Conservation (phyloP, 1,140 invertebrate genomes). For the Nephotettix cincticeps region DNA sequence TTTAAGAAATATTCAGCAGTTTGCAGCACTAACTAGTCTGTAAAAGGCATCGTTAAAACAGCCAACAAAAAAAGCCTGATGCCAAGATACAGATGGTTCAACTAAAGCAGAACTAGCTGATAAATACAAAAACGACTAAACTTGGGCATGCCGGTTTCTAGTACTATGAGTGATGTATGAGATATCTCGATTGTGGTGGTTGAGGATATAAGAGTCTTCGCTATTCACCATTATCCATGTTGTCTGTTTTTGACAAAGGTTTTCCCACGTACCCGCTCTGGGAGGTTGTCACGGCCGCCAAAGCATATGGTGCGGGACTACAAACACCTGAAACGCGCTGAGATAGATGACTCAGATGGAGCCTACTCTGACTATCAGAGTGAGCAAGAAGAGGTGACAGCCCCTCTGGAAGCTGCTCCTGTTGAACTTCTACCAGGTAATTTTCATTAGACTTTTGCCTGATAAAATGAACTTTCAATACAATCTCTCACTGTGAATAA, state of each 20-base stretch:
- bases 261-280: constrained; percentile 39
- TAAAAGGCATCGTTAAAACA: too few relatives aligned
- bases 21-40: too few relatives aligned
- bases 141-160: too few relatives aligned
- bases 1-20: too few relatives aligned
- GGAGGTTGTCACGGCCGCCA: constrained; percentile 63
- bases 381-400: constrained; percentile 38
- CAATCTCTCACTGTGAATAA: too few relatives aligned
- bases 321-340: constrained; percentile 61
- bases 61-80: not conserved
- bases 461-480: too few relatives aligned
- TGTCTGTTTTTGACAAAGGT: constrained; percentile 16
- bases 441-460: too few relatives aligned
- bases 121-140: not conserved
- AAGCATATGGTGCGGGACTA: constrained; percentile 68
- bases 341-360: constrained; percentile 64
- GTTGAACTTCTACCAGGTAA: constrained; percentile 46
- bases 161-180: not conserved
- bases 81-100: not conserved
- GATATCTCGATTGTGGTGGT: not conserved
- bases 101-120: not conserved
- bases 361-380: constrained; percentile 64
- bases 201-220: not conserved
- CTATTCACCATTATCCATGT: constrained; percentile 21
- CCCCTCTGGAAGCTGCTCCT: constrained; percentile 29